These are phyloP conservation scores for Rhinoderma darwinii DNA, from an alignment of 2,113 vertebrate species.

Conservation along the genomic window DNA sequence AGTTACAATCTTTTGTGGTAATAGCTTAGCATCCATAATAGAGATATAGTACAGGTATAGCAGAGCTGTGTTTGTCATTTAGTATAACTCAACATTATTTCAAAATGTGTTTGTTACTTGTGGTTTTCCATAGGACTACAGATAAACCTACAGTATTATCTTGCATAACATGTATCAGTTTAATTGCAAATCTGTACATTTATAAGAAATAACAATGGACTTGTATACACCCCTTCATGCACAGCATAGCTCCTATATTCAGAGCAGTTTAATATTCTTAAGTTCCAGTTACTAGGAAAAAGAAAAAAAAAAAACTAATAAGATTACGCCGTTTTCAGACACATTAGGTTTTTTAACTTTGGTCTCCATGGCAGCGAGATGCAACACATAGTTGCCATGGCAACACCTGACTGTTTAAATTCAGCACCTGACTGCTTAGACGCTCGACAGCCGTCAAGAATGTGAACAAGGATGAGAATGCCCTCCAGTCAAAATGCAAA, in stretches of 20 bases:
- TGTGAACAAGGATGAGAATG: conserved; percentile 53
- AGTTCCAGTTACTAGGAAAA: neutral
- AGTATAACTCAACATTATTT: too few relatives aligned
- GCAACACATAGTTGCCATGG: conserved; percentile 79
- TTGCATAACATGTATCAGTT: neutral
- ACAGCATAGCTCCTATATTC: neutral
- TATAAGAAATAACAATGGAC: neutral
- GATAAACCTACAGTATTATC: neutral
- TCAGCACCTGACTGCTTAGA: conserved; percentile 75
- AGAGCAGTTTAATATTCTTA: neutral
- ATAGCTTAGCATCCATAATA: too few relatives aligned
- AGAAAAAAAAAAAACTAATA: neutral
- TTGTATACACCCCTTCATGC: neutral
- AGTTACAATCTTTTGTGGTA: too few relatives aligned
- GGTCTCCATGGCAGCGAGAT: conserved; percentile 78
- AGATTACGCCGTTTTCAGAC: neutral
- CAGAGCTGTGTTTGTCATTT: too few relatives aligned
- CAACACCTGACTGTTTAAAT: conserved; percentile 80
- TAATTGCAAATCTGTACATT: neutral
- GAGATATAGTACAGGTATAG: too few relatives aligned
- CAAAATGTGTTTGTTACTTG: too few relatives aligned
- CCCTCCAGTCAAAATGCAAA: conserved; percentile 45
- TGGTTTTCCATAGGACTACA: neutral
- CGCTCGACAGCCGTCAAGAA: conserved; percentile 52
- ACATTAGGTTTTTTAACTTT: conserved; percentile 80